Base-by-base conservation (phyloP, 1,140 invertebrate species). In the Thaumatotibia leucotreta region DNA sequence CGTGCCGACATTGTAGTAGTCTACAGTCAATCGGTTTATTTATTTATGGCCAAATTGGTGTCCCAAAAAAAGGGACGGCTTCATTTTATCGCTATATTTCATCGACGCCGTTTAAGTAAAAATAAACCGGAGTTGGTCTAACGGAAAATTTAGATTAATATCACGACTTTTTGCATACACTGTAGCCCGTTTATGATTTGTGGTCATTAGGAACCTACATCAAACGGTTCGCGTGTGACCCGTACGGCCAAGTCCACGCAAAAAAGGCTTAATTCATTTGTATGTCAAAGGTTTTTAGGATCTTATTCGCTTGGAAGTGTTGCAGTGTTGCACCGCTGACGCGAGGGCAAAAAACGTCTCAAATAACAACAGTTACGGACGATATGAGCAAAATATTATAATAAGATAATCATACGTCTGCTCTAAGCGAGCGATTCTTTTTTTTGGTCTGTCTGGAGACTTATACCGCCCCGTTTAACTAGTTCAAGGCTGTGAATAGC, bases 361-460 rank as follows among this genome's bases (percentile, higher is more conserved):
- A 64, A 23, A 45, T 65, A 73, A 73, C 70, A 69, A 69, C 65
- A 52, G 70, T 72, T 69, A 68, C 49, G 50, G 58, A 61, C n/a
- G 63, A 66, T 71, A 68, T 71, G 72, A 72, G 67, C 67, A 67
- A 79, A 84, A 80, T 85, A 83, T 79, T 76, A 83, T 88, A 86
- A 88, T 86, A 83, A 82, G 86, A 85, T 90, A 90, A 90, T 90
- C 74, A 90, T 80, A 88, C 80, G 83, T 88, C 84, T 87, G 83
- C 70, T 74, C 72, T 82, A 84, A 82, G 72, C 77, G 77, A 72
- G 65, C 65, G 73, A 74, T 87, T 88, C 87, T 88, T 84, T 81
- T 88, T 89, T 88, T 84, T 80, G 63, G 77, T 75, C 74, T 78
- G 31, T 32, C 32, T 75, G 70, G 66, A 75, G 78, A 82, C 77